Percentiles rank a stretch among this genome's conserved stretches.
These are phyloP conservation scores for Drosophila nigritarsus DNA, from an alignment of 2,888 invertebrate species.

Conservation along the genomic window DNA sequence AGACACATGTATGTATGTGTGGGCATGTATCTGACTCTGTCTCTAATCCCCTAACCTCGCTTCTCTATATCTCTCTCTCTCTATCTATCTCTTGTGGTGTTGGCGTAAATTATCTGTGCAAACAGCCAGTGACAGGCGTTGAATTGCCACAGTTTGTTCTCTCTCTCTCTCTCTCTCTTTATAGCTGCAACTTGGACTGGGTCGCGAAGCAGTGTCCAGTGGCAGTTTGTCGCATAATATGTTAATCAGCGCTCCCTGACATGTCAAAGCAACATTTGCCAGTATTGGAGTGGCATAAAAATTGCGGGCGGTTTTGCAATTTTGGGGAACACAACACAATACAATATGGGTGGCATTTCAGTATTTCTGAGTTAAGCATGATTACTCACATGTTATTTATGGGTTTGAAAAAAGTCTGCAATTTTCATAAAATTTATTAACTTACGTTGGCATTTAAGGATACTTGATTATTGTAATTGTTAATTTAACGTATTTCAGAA, in stretches of 20 bases:
- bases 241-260: conserved; percentile 72
- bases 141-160: conserved; percentile 68
- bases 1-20: background rate
- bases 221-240: conserved; percentile 81
- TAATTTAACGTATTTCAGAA: background rate
- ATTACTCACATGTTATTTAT: conserved; percentile 3
- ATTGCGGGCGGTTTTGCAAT: conserved; percentile 61
- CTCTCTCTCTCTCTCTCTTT: background rate
- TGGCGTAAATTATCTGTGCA: conserved; percentile 80
- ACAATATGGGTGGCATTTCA: conserved; percentile 42
- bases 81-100: conserved; percentile 45
- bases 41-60: conserved; percentile 20
- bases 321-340: background rate
- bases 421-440: background rate
- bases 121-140: conserved; percentile 80
- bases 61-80: background rate
- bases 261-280: conserved; percentile 59
- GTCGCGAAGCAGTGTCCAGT: conserved; percentile 56
- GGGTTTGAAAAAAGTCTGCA: background rate
- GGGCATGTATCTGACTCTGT: conserved; percentile 12
- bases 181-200: background rate
- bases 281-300: conserved; percentile 35
- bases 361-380: conserved; percentile 6
- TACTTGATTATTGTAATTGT: background rate
- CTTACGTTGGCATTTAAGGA: background rate